Base-by-base conservation (phyloP, 2,888 invertebrate genomes). In the Seladonia tumulorum region DNA sequence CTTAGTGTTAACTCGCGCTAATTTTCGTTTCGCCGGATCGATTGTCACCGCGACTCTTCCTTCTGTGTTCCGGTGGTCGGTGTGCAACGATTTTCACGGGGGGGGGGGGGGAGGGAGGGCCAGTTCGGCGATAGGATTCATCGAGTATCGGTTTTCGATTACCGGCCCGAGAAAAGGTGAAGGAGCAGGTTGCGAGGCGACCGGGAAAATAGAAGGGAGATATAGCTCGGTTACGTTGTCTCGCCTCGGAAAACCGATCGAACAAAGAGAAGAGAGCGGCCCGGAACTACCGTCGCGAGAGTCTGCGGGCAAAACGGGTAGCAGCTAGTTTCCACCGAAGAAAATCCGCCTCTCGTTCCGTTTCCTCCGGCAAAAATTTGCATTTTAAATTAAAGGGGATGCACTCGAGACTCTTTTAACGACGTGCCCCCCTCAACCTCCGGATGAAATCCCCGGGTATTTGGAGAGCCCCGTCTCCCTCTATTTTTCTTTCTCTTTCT, bases 321-420 rank as follows among this genome's bases (percentile, higher is more conserved):
- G 22, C 53, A 29, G 29, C 66, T 25, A 12, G 49, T 42, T 53
- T 57, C 22, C 10, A n/a, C 16, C 29, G 10, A 12, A 5, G 71
- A 76, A 71, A 22, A 42, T 63, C 70, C 63, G 49, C 66, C 53
- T 14, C n/a, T 57, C n/a, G 57, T 57, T 71, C 63, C 72, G 42
- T 49, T 39, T 66, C n/a, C 22, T 53, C n/a, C 45, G 66, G 42
- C 57, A 71, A 85, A 63, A 85, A 89, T 87, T 89, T 87, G 79
- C 87, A 87, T 89, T 89, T 85, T 70, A 89, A 87, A 87, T 86
- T 76, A 81, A 85, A 81, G 78, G 76, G 71, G 85, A 53, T 25
- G 78, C 79, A 47, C 57, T 73, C 66, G 78, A 77, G 74, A 73
- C 76, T 77, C 68, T 68, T 70, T 76, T 81, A 86, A 77, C 85